phyloP scores from a whole-genome alignment of 1,140 invertebrate genomes.

The Drosophila baimaii region DNA sequence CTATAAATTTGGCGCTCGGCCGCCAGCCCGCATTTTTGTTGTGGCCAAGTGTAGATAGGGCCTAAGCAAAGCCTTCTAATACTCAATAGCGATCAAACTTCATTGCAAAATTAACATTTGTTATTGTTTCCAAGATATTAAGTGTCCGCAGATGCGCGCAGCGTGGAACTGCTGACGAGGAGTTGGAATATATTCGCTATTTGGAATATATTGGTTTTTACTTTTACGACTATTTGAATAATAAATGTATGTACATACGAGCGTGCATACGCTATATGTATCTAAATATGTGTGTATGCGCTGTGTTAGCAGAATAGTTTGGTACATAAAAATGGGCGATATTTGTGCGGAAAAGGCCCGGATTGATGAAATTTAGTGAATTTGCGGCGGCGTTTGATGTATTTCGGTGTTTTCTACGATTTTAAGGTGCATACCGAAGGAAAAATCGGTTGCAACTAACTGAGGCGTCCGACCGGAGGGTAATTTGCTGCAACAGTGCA shows the following conservation, averaged over 20 bases:
- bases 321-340: conserved; percentile 27
- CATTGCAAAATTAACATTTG: conserved; percentile 52
- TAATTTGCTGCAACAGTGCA: neutral
- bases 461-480: neutral
- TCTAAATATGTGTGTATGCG: conserved; percentile 41
- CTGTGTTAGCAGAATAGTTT: conserved; percentile 34
- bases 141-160: conserved; percentile 18
- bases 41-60: conserved; percentile 19
- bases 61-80: conserved; percentile 36
- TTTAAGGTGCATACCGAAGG: neutral
- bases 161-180: conserved; percentile 2
- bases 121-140: conserved; percentile 36
- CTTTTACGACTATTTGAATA: conserved; percentile 17
- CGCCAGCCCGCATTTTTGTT: conserved; percentile 9
- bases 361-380: neutral
- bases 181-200: conserved; percentile 15
- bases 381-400: neutral
- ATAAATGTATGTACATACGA: conserved; percentile 48
- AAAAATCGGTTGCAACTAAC: neutral
- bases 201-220: conserved; percentile 30
- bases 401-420: neutral
- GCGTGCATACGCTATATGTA: conserved; percentile 43
- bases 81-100: conserved; percentile 48
- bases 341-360: conserved; percentile 7
- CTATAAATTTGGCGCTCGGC: too few species aligned